Conservation (phyloP, 2,797 vertebrate species). For the Coregonus ussuriensis region DNA sequence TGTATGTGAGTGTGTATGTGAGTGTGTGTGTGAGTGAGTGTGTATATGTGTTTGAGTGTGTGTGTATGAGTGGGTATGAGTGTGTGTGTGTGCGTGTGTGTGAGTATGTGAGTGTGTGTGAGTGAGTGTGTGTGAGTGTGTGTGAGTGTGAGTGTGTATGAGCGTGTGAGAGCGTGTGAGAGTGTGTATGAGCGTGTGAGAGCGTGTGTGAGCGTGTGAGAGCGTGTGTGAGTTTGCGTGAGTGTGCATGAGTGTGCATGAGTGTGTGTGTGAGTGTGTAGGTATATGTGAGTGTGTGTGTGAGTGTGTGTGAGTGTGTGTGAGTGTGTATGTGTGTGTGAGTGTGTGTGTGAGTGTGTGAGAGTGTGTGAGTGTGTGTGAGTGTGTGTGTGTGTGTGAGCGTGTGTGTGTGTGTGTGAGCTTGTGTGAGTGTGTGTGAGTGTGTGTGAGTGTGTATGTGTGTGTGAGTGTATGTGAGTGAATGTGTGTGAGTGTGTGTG, state of each 20-base stretch:
- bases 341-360: background rate
- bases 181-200: too few species aligned
- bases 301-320: slow-evolving; percentile 6
- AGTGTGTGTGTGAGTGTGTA: too few species aligned
- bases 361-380: slow-evolving; percentile 2
- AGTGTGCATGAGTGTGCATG: too few species aligned
- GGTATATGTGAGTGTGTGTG: background rate
- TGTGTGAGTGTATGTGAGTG: too few species aligned
- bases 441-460: too few species aligned
- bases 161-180: background rate
- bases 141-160: background rate
- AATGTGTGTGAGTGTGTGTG: too few species aligned
- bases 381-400: background rate
- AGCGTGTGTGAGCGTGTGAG: background rate
- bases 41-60: slow-evolving; percentile 13
- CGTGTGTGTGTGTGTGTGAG: too few species aligned
- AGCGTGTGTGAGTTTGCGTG: background rate
- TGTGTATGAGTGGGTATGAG: slow-evolving; percentile 12
- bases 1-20: background rate
- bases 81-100: slow-evolving; percentile 3
- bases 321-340: background rate
- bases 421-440: too few species aligned
- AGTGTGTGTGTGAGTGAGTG: slow-evolving; percentile 1
- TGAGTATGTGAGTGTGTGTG: slow-evolving; percentile 2
- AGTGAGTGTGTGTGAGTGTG: background rate